phyloP scores from a whole-genome alignment of 2,797 vertebrate genomes.

The Melanotaenia pygmaea region DNA sequence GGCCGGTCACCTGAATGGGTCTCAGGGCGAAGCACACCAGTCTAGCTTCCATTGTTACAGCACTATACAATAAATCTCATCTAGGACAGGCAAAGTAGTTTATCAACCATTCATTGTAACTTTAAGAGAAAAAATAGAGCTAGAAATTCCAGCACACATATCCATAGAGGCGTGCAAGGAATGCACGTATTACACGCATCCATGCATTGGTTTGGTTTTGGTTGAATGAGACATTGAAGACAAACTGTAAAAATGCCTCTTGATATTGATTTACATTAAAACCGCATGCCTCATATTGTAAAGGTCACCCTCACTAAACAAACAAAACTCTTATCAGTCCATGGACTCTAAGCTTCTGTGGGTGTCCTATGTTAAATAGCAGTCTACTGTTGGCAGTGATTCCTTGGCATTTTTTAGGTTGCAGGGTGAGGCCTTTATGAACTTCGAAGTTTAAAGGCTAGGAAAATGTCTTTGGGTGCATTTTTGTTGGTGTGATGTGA shows the following conservation, averaged over 20 bases:
- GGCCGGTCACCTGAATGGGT: conserved; percentile 72
- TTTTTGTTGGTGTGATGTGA: no score
- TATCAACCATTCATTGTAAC: conserved; percentile 54
- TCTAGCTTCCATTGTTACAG: conserved; percentile 64
- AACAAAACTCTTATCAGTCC: background rate
- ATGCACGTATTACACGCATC: background rate
- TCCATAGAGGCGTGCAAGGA: conserved; percentile 9
- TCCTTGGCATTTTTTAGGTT: background rate
- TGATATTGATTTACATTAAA: background rate
- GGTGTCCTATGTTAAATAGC: background rate
- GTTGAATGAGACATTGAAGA: background rate
- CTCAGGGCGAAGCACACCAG: conserved; percentile 76
- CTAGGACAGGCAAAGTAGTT: conserved; percentile 56
- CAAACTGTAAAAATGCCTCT: background rate
- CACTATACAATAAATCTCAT: conserved; percentile 60
- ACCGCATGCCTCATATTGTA: background rate
- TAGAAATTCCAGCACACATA: background rate
- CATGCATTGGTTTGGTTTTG: no score
- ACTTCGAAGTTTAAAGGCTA: no score
- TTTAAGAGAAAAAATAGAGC: conserved; percentile 34
- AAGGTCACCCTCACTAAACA: background rate
- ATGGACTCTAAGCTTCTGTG: background rate
- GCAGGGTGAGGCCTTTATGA: no score
- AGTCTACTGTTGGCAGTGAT: no score
- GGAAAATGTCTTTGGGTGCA: no score